These are phyloP conservation scores for Paramuricea clavata DNA, from an alignment of 92 coral and sea anemone genomes.

Conservation along the genomic window DNA sequence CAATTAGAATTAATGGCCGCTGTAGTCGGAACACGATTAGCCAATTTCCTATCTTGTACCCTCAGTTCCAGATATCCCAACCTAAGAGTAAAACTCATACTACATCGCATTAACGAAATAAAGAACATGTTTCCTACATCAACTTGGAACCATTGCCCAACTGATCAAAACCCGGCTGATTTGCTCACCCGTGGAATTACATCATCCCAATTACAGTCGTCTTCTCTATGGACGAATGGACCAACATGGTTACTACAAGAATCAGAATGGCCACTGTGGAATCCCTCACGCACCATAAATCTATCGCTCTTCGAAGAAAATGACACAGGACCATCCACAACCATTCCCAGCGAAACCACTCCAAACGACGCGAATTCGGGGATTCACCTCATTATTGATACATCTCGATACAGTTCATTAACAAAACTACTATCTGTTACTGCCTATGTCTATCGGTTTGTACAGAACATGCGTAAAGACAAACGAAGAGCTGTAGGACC, in stretches of 20 bases:
- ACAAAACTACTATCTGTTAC: not conserved
- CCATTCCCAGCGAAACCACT: too few species aligned
- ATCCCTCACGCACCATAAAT: slow-evolving; percentile 19
- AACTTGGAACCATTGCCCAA: slow-evolving; percentile 62
- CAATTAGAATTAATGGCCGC: too few species aligned
- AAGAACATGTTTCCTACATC: slow-evolving; percentile 29
- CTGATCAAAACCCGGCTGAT: too few species aligned
- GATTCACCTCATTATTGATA: not conserved
- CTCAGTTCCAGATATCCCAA: slow-evolving; percentile 31
- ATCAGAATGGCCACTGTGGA: slow-evolving; percentile 61
- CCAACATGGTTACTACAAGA: too few species aligned
- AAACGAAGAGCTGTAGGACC: not conserved
- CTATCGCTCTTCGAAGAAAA: slow-evolving; percentile 9
- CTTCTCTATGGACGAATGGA: not conserved
- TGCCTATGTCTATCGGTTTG: too few species aligned
- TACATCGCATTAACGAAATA: too few species aligned
- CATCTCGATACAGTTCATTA: too few species aligned
- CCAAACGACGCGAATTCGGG: not conserved
- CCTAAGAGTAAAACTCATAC: too few species aligned
- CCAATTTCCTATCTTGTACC: slow-evolving; percentile 1
- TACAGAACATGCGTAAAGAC: too few species aligned
- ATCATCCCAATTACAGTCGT: slow-evolving; percentile 50
- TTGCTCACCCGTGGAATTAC: too few species aligned
- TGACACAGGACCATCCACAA: not conserved
- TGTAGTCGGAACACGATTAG: too few species aligned